Evolutionary conservation across 2,888 invertebrate genomes (phyloP), one percentile per base, ranked within the genome.

Genomic region (Marasmarcha lunaedactyla): DNA sequence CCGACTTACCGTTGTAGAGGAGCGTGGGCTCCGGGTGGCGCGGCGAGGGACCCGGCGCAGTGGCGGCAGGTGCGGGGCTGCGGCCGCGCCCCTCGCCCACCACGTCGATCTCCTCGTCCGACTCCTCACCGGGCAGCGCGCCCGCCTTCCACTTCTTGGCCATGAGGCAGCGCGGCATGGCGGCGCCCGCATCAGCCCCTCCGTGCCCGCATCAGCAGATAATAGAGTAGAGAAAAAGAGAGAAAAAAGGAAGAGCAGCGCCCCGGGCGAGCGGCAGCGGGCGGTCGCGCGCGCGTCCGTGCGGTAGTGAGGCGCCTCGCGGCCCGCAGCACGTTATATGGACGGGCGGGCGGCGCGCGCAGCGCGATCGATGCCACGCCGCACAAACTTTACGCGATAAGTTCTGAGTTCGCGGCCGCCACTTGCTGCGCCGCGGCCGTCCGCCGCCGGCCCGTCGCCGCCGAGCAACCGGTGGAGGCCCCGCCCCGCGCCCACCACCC

Each of bases 81-180:
- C 74, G 71, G 68, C 76, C 78, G 71, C 81, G 78, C 73, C 91
- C 92, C 66, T 91, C 92, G 50, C 92, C 93, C 55, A 93, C 93
- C 66, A 93, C 93, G 87, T 93, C 93, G 84, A 93, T 92, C 85
- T 93, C 93, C 81, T 93, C 93, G 54, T 90, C 81, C 48, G 78
- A 76, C 85, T 81, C 79, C 55, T 89, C 89, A 53, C 87, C 88
- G 67, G 85, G 86, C 76, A 72, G 86, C 72, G 71, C 73, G 66
- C 71, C 70, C 66, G 69, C 77, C 89, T 94, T 95, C 93, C 94
- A 94, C 88, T 95, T 95, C 86, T 95, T 95, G 66, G 95, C 94
- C 94, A 95, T 95, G 81, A 95, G 90, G 87, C 94, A 95, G 78
- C 95, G 93, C 85, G 95, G 95, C 95, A 95, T 95, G 77, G 85